These are phyloP conservation scores for Diglossa cyanea DNA, from an alignment of 2,797 vertebrate species.

Conservation along the genomic window DNA sequence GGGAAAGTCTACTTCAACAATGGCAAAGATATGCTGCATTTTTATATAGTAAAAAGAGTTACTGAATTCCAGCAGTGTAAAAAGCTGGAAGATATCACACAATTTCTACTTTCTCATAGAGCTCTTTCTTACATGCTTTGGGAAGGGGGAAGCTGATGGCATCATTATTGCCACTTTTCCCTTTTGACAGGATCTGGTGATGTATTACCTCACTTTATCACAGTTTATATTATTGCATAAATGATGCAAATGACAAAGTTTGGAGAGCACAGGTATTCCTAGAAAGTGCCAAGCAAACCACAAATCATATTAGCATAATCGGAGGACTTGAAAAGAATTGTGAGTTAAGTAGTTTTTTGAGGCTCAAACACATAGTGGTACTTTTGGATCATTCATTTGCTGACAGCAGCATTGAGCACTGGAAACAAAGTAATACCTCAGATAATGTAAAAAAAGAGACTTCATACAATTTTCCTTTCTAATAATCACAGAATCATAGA, in stretches of 20 bases:
- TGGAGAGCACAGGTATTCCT: slow-evolving; percentile 2
- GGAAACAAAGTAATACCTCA: neutral
- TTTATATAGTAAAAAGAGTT: neutral
- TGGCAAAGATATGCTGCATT: neutral
- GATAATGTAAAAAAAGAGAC: neutral
- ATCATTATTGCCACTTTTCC: neutral
- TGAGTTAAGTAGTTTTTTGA: neutral
- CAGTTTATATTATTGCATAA: slow-evolving; percentile 16
- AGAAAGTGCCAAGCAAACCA: neutral
- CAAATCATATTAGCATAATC: slow-evolving; percentile 19
- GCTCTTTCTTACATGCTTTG: neutral
- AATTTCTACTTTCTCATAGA: neutral
- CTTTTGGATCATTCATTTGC: neutral
- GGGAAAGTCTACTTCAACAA: neutral
- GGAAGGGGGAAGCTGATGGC: neutral
- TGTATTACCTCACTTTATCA: neutral
- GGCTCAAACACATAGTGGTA: neutral
- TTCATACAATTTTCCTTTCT: neutral
- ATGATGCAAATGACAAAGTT: slow-evolving; percentile 19
- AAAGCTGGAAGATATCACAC: neutral
- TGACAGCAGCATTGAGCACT: neutral
- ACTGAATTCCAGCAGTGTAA: neutral
- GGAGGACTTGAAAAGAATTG: neutral
- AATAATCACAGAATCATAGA: neutral
- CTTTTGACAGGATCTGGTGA: neutral